Evolutionary conservation across 2,113 vertebrate species (phyloP), one percentile per base, ranked within the genome.

Genomic region (Dasyornis broadbenti): DNA sequence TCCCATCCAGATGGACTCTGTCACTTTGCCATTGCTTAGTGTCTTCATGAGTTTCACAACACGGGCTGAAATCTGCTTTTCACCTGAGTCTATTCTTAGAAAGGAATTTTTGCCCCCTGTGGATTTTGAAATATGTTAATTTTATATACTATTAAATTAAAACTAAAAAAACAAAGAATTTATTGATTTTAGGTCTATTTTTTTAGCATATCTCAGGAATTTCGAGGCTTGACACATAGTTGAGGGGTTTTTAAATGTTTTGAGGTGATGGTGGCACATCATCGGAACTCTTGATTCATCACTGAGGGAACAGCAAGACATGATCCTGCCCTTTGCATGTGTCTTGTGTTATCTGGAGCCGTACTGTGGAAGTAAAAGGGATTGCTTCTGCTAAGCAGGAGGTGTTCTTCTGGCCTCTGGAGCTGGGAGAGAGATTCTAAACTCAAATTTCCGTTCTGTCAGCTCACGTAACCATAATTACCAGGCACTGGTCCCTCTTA

Each of bases 401-500:
- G 37, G 20, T 35, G 6, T 45, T 18, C 11, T 83, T 47, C 40
- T 82, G 64, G 75, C 40, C 53, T 85, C 45, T 65, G 69, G 20
- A 16, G 73, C 28, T 81, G n/a, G 15, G 39, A 45, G 31, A 64
- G 50, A 40, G 30, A 33, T 85, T 53, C 59, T 72, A 44, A 47
- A 92, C 39, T 82, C 76, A 49, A 33, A 44, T 95, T 96, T 94
- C 90, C 91, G 92, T 94, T 92, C 66, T 79, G 65, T 75, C 80
- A 85, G 91, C 69, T 75, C 79, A 76, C 77, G 68, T 79, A 92
- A 47, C 64, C 13, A 6, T 49, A 77, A 90, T 90, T 84, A 93
- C 39, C 69, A 95, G 80, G 31, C 79, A 33, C 57, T 35, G 33
- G 30, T 73, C 59, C 27, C 47, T 84, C 49, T 87, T 82, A 79